A percentile compares a stretch with the other conserved stretches of the same genome.
These are phyloP conservation scores for Muricea muricata DNA, from an alignment of 92 coral and sea anemone genomes.

Conservation along the genomic window DNA sequence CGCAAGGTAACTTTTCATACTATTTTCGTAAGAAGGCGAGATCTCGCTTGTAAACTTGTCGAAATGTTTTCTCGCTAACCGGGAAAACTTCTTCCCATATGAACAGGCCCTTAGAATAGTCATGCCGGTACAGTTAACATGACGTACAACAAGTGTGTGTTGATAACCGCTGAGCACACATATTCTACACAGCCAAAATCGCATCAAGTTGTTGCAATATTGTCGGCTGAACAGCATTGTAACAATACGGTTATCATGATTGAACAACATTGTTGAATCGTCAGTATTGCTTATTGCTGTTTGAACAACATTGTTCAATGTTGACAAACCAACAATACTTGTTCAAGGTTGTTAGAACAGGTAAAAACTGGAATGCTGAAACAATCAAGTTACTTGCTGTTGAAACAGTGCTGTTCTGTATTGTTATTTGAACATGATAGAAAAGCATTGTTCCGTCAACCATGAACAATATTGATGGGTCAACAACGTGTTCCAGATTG, in stretches of 20 bases:
- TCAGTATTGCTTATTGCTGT: background rate
- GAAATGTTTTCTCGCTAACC: too few species aligned
- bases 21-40: too few species aligned
- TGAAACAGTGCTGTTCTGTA: background rate
- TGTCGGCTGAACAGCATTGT: background rate
- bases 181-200: background rate
- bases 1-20: too few species aligned
- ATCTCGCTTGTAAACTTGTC: too few species aligned
- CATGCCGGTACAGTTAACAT: too few species aligned
- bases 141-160: too few species aligned
- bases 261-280: background rate
- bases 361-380: background rate
- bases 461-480: background rate
- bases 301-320: background rate
- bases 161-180: background rate
- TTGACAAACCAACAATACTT: background rate
- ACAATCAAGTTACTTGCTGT: background rate
- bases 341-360: background rate
- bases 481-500: background rate
- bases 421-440: background rate
- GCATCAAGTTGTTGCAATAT: background rate
- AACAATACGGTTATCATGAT: background rate
- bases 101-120: too few species aligned
- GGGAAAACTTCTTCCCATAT: too few species aligned
- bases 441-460: background rate